phyloP scores from a whole-genome alignment of 2,113 vertebrate genomes.

The Scopus umbretta region DNA sequence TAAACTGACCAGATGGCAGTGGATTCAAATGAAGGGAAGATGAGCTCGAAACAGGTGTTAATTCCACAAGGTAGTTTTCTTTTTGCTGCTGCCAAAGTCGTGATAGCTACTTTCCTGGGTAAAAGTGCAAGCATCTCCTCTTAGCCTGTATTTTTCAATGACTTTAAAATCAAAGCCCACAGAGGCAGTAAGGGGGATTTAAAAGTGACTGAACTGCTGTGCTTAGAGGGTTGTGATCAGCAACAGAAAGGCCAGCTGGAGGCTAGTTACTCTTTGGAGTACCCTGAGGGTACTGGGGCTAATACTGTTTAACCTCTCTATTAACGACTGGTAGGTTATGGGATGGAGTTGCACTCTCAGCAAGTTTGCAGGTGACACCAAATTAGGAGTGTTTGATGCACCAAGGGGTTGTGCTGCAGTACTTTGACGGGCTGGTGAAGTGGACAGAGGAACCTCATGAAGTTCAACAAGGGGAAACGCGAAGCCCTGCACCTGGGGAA shows the following conservation, averaged over 20 bases:
- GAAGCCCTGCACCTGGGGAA: not conserved
- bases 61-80: not conserved
- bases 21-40: not conserved
- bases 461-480: not conserved
- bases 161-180: not conserved
- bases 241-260: not conserved
- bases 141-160: not conserved
- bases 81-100: not conserved
- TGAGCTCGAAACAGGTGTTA: not conserved
- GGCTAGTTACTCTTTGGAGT: not conserved
- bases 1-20: not conserved
- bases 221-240: not conserved
- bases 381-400: not conserved
- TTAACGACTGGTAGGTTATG: not conserved
- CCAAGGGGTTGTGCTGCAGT: not conserved
- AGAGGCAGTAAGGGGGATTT: not conserved
- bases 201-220: not conserved
- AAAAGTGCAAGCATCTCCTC: not conserved
- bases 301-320: not conserved
- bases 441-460: not conserved
- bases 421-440: not conserved
- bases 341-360: not conserved
- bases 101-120: not conserved
- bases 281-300: not conserved
- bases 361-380: not conserved